Evolutionary conservation across 2,797 vertebrate species (phyloP), one percentile per base, ranked within the genome.

Genomic region (Neostethus bicornis): DNA sequence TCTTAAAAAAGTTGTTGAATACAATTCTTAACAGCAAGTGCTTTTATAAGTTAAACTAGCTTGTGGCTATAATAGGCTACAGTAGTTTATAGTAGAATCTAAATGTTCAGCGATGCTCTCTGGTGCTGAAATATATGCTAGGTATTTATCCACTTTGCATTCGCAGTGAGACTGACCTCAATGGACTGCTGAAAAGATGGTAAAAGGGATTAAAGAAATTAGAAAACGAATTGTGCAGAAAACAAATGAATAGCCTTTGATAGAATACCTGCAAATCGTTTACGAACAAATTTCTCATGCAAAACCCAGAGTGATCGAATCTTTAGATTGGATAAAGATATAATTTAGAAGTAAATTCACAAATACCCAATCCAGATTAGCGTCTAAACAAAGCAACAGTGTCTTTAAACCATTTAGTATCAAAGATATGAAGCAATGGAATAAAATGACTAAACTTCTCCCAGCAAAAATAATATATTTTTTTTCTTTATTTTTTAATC

Each of bases 11-110:
- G 76, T 87, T 79, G 75, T 76, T 90, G 88, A 76, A 85, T 87
- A 88, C 84, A 85, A 77, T 87, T 84, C 48, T 13, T 79, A 87
- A 81, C 71, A 88, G 75, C 88, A 90, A 89, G 88, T 90, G 83
- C 80, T 87, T 89, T 87, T 81, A 87, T 87, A 87, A 84, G 73
- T 75, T 89, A 81, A 85, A 89, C 88, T 89, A 89, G 78, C 70
- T 83, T 81, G 84, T 85, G 87, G 82, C 86, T 90, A 90, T 87
- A 82, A 60, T 84, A 77, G 85, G 83, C 88, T 90, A 90, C 85
- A 72, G 77, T 85, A 83, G 74, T 75, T 85, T 73, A 78, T 81
- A 88, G 81, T 85, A 85, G 83, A 83, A 66, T 86, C 85, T 87
- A 88, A 85, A 78, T 80, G 75, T 78, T 85, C 64, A 43, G 73